Evolutionary conservation across 2,797 vertebrate species (phyloP), one percentile per base, ranked within the genome.

Genomic region (Rhyacichthys aspro): DNA sequence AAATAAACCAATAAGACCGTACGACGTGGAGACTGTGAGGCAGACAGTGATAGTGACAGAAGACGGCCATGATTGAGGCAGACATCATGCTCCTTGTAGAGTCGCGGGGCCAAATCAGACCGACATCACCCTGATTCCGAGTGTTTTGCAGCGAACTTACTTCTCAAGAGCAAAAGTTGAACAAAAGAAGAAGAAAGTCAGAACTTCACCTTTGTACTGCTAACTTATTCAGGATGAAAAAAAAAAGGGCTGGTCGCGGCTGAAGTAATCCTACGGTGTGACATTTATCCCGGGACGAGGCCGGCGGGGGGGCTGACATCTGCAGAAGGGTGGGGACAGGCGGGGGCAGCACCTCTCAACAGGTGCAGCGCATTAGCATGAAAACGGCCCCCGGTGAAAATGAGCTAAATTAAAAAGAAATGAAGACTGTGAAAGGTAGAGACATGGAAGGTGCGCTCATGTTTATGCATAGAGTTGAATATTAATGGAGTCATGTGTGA

Each of bases 291-390:
- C 38, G 59, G 57, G 74, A 87, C 73, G 43, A 52, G 65, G 55
- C 53, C 86, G 65, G 76, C 72, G 9, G 86, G 86, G 19, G 46
- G 84, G 76, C 39, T 77, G 81, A 84, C 80, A 72, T 76, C 73
- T 45, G 79, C 75, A 73, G 78, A 75, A 63, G 68, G 79, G 73
- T 59, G 10, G 43, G 67, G 60, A 84, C 80, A 79, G 86, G 81
- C 83, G 69, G 82, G 89, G 86, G 76, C 84, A 76, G 45, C 78
- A 86, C 88, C 81, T 85, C 68, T 74, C 84, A 81, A 85, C 85
- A 86, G 83, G 89, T 89, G 87, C 75, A 71, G 48, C 36, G 38
- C 59, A 88, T 87, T 87, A 78, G 79, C 87, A 83, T 85, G 78
- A 77, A 81, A 72, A 52, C 65, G 37, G 59, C 59, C 64, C 43